phyloP scores from a whole-genome alignment of 2,888 invertebrate genomes.

The Dolichopus griseipennis region DNA sequence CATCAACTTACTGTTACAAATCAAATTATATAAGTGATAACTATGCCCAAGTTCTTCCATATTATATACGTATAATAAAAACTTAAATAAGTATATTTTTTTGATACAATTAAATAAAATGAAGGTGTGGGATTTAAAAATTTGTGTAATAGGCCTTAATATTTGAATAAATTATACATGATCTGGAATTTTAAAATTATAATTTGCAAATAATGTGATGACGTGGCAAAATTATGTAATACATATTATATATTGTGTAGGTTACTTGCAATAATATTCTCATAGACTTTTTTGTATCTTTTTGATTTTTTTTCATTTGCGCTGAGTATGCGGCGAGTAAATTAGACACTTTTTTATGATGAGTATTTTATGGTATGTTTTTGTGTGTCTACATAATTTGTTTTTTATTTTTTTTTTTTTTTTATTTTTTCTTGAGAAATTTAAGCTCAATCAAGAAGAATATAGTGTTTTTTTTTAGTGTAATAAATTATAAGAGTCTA shows the following conservation, averaged over 20 bases:
- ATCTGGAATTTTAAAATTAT: too few species aligned
- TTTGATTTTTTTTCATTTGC: not conserved
- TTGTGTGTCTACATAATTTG: too few species aligned
- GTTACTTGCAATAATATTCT: not conserved
- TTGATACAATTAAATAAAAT: too few species aligned
- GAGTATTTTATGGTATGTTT: too few species aligned
- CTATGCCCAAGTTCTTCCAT: too few species aligned
- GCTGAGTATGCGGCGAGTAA: not conserved
- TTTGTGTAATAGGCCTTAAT: too few species aligned
- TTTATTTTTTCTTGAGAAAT: not conserved
- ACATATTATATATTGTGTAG: not conserved
- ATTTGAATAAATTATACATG: too few species aligned
- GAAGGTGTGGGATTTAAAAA: too few species aligned
- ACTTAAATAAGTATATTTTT: too few species aligned
- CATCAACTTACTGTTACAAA: too few species aligned
- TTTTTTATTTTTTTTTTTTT: not conserved
- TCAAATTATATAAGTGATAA: too few species aligned
- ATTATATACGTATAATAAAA: too few species aligned
- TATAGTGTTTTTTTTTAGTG: not conserved
- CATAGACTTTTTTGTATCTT: not conserved
- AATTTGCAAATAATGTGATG: not conserved
- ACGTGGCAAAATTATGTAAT: not conserved
- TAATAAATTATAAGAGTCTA: not conserved
- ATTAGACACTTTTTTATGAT: not conserved
- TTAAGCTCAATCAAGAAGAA: not conserved